A percentile compares a stretch with the other conserved stretches of the same genome.
phyloP scores from a whole-genome alignment of 2,113 vertebrate species.

The Numenius arquata region DNA sequence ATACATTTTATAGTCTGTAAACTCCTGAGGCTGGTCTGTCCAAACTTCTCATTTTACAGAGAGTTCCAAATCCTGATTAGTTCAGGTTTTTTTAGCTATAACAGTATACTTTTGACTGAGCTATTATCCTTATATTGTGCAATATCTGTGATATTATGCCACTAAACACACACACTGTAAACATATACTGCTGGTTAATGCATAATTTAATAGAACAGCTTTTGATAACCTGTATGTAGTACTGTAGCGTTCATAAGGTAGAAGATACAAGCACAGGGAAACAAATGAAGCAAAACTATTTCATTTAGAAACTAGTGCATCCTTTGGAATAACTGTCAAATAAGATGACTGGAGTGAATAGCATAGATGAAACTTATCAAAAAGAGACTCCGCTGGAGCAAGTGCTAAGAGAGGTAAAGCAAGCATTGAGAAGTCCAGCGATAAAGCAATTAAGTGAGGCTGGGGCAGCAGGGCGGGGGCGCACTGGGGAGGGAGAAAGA shows the following conservation, averaged over 20 bases:
- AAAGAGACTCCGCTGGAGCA: background rate
- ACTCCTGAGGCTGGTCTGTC: background rate
- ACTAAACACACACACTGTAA: background rate
- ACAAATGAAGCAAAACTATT: background rate
- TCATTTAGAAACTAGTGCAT: background rate
- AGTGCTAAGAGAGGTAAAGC: background rate
- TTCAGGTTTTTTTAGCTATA: background rate
- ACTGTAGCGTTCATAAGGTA: background rate
- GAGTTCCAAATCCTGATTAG: background rate
- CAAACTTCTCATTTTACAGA: background rate
- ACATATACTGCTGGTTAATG: background rate
- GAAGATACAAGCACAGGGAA: background rate
- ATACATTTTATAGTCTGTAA: background rate
- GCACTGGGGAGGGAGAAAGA: too few species aligned
- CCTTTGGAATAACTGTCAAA: background rate
- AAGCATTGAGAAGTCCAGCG: background rate
- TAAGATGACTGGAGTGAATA: background rate
- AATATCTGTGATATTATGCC: background rate
- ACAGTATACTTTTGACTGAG: background rate
- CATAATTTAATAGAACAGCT: background rate
- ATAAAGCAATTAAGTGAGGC: background rate
- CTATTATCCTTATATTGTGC: background rate
- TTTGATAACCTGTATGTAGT: background rate
- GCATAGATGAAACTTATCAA: background rate
- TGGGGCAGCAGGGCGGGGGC: too few species aligned